These are phyloP conservation scores for Thecophora atra DNA, from an alignment of 2,888 invertebrate genomes.

Conservation along the genomic window DNA sequence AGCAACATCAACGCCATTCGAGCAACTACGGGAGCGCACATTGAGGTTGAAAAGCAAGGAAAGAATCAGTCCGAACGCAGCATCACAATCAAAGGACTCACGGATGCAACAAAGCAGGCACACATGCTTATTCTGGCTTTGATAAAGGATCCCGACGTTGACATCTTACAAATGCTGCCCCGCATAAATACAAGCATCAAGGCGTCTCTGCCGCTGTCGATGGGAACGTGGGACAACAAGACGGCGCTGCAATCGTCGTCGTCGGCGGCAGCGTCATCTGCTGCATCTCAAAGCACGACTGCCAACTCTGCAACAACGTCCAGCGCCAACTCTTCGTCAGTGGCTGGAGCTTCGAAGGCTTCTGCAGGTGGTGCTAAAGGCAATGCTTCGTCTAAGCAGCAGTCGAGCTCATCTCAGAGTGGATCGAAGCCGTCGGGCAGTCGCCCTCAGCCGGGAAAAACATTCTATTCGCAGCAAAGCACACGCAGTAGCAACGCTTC, in stretches of 20 bases:
- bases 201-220: slow-evolving; percentile 50
- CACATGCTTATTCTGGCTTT: slow-evolving; percentile 89
- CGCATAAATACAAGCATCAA: slow-evolving; percentile 67
- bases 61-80: slow-evolving; percentile 93
- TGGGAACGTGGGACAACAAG: slow-evolving; percentile 65
- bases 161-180: slow-evolving; percentile 84
- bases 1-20: slow-evolving; percentile 98
- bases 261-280: slow-evolving; percentile 52
- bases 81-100: slow-evolving; percentile 94
- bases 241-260: slow-evolving; percentile 53
- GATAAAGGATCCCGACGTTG: slow-evolving; percentile 95
- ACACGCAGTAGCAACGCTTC: slow-evolving; percentile 47
- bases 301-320: slow-evolving; percentile 55
- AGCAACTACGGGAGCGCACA: slow-evolving; percentile 95
- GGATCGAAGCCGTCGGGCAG: slow-evolving; percentile 55
- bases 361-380: slow-evolving; percentile 10
- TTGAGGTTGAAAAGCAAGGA: slow-evolving; percentile 97
- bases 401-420: slow-evolving; percentile 9
- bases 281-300: slow-evolving; percentile 48
- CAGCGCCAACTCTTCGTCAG: slow-evolving; percentile 45
- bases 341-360: slow-evolving; percentile 16
- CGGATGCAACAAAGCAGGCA: slow-evolving; percentile 93
- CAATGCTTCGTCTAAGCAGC: slow-evolving; percentile 20
- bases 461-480: slow-evolving; percentile 51
- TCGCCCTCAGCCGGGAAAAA: slow-evolving; percentile 59